Base-by-base conservation (phyloP, 1,140 invertebrate species). In the Drosophila nigromelanica region DNA sequence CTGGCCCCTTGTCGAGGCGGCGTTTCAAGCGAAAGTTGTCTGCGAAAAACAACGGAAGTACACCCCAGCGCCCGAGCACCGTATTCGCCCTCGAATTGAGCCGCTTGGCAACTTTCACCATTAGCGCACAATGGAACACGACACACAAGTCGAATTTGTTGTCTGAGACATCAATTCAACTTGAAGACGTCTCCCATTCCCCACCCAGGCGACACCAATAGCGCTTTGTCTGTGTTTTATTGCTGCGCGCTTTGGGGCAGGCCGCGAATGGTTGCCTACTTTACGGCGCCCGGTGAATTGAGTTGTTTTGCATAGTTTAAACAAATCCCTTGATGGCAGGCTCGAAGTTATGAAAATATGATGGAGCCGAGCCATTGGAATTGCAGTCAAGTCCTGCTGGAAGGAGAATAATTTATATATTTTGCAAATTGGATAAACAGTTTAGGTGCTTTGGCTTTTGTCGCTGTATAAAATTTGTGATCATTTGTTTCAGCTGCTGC, bases 221-320 rank as follows among this genome's bases (percentile, higher is more conserved):
- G 11, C 33, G n/a, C 33, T 47, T 68, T 37, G 81, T 70, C 78
- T 86, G 82, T 86, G 72, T 86, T 86, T 86, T 86, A 86, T 89
- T 82, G 78, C 71, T 82, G 63, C 70, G 78, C 82, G 82, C 75
- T 81, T 87, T 76, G 78, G 73, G 71, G 68, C 54, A 62, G 78
- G 71, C 73, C 75, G 75, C 70, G 70, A 86, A 80, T 80, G 43
- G 74, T 78, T 82, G 83, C 52, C 78, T 85, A 81, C 82, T 86
- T 78, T 76, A 52, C 75, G 76, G 78, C 82, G 78, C 73, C 63
- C 75, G 58, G 40, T 71, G 72, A 72, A 89, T 89, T 73, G 71
- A 78, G 78, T 86, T 78, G 81, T 76, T 86, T 86, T 82, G 83
- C 83, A 87, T 86, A 87, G 82, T 86, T 86, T 86, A 78, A 82